These are phyloP conservation scores for Tachina lurida DNA, from an alignment of 2,888 invertebrate genomes.

Conservation along the genomic window DNA sequence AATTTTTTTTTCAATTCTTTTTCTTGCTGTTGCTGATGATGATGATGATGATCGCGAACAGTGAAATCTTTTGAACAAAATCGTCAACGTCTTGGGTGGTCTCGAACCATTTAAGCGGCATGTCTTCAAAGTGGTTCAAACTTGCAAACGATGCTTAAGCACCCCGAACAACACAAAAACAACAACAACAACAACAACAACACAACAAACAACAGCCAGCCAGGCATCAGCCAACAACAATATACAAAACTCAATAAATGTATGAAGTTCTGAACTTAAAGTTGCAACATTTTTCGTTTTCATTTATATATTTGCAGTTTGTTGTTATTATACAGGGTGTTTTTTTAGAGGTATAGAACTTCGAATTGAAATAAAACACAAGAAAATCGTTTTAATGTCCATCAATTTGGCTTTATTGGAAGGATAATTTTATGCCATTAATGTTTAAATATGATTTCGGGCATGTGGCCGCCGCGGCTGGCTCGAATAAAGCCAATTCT, in stretches of 20 bases:
- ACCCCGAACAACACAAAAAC: constrained; percentile 71
- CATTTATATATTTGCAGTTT: constrained; percentile 41
- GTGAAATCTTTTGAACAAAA: constrained; percentile 70
- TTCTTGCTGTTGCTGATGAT: constrained; percentile 17
- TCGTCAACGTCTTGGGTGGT: constrained; percentile 80
- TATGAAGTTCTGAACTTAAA: constrained; percentile 54
- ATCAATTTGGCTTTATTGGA: too few relatives aligned
- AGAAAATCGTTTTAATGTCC: too few relatives aligned
- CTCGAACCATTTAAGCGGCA: constrained; percentile 81
- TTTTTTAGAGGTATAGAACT: too few relatives aligned
- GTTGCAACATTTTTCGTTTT: constrained; percentile 60
- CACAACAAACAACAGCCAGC: constrained; percentile 41
- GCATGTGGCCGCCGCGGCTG: too few relatives aligned
- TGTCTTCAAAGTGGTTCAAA: constrained; percentile 80
- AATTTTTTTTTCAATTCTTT: constrained; percentile 10
- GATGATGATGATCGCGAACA: constrained; percentile 65
- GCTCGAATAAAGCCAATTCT: too few relatives aligned
- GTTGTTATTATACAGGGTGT: too few relatives aligned
- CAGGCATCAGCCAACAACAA: constrained; percentile 50
- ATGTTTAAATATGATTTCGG: too few relatives aligned
- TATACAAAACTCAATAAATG: constrained; percentile 53
- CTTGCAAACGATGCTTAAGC: constrained; percentile 77
- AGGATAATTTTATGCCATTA: too few relatives aligned
- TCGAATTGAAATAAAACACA: too few relatives aligned
- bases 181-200: too few relatives aligned